Base-by-base conservation (phyloP, 2,113 vertebrate genomes). In the Oryzias woworae region DNA sequence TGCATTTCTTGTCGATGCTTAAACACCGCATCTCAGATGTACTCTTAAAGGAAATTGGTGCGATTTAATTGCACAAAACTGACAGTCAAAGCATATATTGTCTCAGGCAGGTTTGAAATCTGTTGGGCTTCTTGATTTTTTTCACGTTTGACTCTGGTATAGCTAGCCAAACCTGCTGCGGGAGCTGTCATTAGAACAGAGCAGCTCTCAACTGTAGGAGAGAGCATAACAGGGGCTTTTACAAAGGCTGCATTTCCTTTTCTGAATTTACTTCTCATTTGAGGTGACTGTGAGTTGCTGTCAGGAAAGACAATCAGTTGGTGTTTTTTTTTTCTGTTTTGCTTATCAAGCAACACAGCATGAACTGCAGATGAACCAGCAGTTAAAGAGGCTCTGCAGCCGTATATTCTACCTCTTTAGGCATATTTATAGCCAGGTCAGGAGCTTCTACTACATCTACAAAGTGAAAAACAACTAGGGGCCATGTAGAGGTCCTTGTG, bases 141-240 rank as follows among this genome's bases (percentile, higher is more conserved):
- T 31, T 57, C 12, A 22, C 43, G n/a, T 46, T 15, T 41, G 69
- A 58, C 71, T 77, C 81, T 22, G 61, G 78, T 62, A 57, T 26
- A 69, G 70, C 81, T 62, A 71, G 80, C 42, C 55, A 58, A 86
- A 83, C 80, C 80, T 76, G 83, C 76, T 62, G 31, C 31, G n/a
- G 3, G 53, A 62, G 56, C 31, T 0, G 16, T 42, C 47, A 60
- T 58, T 47, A 18, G 68, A 60, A 51, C 48, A 61, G 47, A 28
- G 4, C 62, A 53, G 47, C 7, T 50, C 6, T 23, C 10, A 36
- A 66, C 10, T 36, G 10, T 36, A 36, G 36, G 8, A 12, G 7
- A 36, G 10, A 12, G 8, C 36, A 10, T 36, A 36, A 36, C 10
- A 10, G 36, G 7, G 36, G 10, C 8, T 36, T 36, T 36, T 36